A percentile compares a stretch with the other conserved stretches of the same genome.
Conservation (phyloP, 2,888 invertebrate species). For the Acanthoscelides obtectus region DNA sequence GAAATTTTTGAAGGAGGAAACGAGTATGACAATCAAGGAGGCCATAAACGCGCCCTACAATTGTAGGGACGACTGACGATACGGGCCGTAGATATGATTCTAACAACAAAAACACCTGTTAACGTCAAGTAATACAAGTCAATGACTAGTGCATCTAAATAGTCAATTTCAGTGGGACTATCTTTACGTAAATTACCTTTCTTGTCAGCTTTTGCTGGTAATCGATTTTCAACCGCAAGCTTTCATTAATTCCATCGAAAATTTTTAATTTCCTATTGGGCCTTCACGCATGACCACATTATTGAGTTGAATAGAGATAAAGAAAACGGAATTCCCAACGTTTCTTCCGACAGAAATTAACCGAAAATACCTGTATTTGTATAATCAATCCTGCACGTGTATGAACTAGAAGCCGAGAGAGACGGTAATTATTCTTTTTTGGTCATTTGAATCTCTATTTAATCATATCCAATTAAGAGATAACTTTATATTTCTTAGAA, state of each 20-base stretch:
- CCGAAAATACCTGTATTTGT: neutral
- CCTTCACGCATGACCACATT: neutral
- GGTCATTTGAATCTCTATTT: too few species aligned
- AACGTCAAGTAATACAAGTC: too few species aligned
- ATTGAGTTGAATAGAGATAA: neutral
- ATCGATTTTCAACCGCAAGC: neutral
- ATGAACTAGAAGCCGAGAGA: neutral
- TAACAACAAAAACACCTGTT: too few species aligned
- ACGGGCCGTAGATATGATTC: too few species aligned
- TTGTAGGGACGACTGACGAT: too few species aligned
- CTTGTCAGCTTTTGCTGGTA: neutral
- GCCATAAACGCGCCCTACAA: too few species aligned
- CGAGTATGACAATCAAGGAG: too few species aligned
- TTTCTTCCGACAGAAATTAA: neutral
- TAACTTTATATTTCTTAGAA: too few species aligned
- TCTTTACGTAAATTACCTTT: neutral
- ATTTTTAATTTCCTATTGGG: neutral
- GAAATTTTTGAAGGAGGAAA: too few species aligned
- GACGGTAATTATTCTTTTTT: neutral
- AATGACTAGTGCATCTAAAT: too few species aligned
- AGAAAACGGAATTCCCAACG: neutral
- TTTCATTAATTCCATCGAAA: neutral
- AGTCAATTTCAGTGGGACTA: neutral
- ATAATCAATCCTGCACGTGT: neutral
- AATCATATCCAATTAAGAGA: too few species aligned